These are phyloP conservation scores for Contarinia nasturtii DNA, from an alignment of 1,140 invertebrate species.

Conservation along the genomic window DNA sequence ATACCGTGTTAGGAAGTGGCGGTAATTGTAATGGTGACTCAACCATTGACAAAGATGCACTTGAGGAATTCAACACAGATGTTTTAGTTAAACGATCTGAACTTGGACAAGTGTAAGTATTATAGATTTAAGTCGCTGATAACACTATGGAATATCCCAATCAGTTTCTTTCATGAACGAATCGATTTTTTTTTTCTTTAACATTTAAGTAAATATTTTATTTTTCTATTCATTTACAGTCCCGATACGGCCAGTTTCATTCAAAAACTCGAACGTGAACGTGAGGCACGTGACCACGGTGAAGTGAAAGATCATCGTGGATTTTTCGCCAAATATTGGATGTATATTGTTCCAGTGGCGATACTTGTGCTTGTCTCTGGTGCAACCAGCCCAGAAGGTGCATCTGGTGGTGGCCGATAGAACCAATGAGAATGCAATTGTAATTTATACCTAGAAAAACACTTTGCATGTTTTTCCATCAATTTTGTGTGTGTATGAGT, in stretches of 20 bases:
- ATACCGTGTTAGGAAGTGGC: conserved; percentile 30
- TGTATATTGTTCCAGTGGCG: conserved; percentile 80
- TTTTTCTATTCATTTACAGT: conserved; percentile 26
- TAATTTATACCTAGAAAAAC: too few relatives aligned
- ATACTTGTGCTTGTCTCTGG: conserved; percentile 71
- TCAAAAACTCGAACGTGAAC: conserved; percentile 76
- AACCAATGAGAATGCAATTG: too few relatives aligned
- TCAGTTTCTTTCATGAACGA: too few relatives aligned
- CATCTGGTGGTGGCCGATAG: conserved; percentile 19
- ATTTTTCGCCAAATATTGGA: conserved; percentile 96
- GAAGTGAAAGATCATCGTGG: conserved; percentile 82
- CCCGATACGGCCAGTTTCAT: conserved; percentile 86
- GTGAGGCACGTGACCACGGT: conserved; percentile 72
- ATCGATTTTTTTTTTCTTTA: too few relatives aligned
- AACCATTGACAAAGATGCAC: conserved; percentile 21
- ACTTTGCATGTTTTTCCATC: too few relatives aligned
- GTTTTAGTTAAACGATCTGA: conserved; percentile 52
- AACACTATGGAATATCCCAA: too few relatives aligned
- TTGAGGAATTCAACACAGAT: conserved; percentile 45
- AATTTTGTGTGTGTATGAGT: too few relatives aligned
- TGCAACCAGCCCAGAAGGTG: conserved; percentile 57
- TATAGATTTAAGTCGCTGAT: conserved; percentile 2
- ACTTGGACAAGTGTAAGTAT: conserved; percentile 48
- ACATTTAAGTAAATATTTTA: conserved; percentile 17
- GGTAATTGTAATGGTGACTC: conserved; percentile 25